A percentile compares a stretch with the other conserved stretches of the same genome.
phyloP scores from a whole-genome alignment of 2,888 invertebrate species.

The Zhengitettix transpicula region DNA sequence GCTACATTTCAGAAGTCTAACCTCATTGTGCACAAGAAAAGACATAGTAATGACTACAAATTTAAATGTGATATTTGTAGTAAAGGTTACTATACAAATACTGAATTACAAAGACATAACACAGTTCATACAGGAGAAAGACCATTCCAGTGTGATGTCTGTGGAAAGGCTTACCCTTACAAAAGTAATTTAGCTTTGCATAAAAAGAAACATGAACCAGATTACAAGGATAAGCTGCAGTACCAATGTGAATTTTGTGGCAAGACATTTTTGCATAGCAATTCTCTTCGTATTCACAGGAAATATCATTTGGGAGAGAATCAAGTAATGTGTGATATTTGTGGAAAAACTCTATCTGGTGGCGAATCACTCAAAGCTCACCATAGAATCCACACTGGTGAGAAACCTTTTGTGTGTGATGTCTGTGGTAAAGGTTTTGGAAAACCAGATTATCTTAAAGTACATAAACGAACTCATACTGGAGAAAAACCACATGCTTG shows the following conservation, averaged over 20 bases:
- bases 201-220: constrained; percentile 17
- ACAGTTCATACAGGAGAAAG: constrained; percentile 18
- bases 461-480: constrained; percentile 21
- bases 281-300: constrained; percentile 16
- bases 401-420: constrained; percentile 11
- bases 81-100: constrained; percentile 34
- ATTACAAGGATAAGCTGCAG: constrained; percentile 6
- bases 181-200: constrained; percentile 21
- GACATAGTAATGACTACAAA: constrained; percentile 31
- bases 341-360: constrained; percentile 20
- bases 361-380: constrained; percentile 1
- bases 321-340: constrained; percentile 21
- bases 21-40: constrained; percentile 19
- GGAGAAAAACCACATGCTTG: constrained; percentile 18
- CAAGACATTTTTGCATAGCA: constrained; percentile 16
- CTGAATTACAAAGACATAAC: constrained; percentile 23
- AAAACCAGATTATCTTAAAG: constrained; percentile 17
- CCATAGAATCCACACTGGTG: constrained; percentile 9
- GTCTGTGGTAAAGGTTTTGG: constrained; percentile 21
- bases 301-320: constrained; percentile 25
- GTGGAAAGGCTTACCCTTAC: constrained; percentile 19
- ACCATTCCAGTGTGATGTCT: constrained; percentile 19
- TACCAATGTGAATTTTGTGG: constrained; percentile 19
- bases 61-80: constrained; percentile 32
- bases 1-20: constrained; percentile 21